A percentile compares a stretch with the other conserved stretches of the same genome.
Evolutionary conservation across 2,113 vertebrate species (phyloP).

Genomic region (Oophaga pumilio): DNA sequence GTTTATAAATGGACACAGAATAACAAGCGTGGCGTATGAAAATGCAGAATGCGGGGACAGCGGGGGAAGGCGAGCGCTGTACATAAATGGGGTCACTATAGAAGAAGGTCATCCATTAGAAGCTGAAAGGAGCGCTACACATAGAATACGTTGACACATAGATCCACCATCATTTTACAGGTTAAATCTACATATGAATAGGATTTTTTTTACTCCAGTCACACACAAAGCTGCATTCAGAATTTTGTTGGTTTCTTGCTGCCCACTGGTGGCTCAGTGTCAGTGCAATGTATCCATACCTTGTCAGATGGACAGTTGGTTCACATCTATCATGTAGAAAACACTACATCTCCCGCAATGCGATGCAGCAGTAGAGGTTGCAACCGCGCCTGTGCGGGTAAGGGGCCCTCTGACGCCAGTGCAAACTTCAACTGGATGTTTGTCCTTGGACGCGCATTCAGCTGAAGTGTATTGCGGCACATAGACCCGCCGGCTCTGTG

Average conservation of each 20-base stretch:
- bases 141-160: not conserved
- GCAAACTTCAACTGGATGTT: too few relatives aligned
- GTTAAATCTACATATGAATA: not conserved
- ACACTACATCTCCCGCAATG: too few relatives aligned
- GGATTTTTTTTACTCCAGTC: not conserved
- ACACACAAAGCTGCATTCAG: not conserved
- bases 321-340: too few relatives aligned
- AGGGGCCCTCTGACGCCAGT: too few relatives aligned
- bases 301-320: too few relatives aligned
- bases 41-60: not conserved
- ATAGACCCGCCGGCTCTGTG: too few relatives aligned
- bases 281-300: too few relatives aligned
- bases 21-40: not conserved
- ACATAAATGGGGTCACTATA: not conserved
- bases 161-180: not conserved
- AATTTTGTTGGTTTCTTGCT: not conserved
- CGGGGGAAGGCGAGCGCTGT: not conserved
- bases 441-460: too few relatives aligned
- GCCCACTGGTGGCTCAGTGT: not conserved
- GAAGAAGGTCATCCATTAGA: not conserved
- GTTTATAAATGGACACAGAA: not conserved
- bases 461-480: too few relatives aligned
- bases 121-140: not conserved
- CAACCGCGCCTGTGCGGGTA: too few relatives aligned
- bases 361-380: too few relatives aligned